phyloP scores from a whole-genome alignment of 2,113 vertebrate genomes.

The Corythornis madagascariensis region DNA sequence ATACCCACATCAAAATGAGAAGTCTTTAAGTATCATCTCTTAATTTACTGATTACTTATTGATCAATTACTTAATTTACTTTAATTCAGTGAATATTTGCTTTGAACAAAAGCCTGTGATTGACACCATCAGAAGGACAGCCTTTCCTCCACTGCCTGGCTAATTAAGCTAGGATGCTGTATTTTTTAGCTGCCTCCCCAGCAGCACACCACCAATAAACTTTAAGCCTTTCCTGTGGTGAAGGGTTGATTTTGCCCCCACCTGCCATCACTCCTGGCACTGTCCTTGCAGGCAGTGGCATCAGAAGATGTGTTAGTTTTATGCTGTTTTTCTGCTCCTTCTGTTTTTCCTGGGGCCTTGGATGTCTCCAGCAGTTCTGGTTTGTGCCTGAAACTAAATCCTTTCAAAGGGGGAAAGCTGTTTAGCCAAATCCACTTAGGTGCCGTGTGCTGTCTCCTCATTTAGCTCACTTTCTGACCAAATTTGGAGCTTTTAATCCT shows the following conservation, averaged over 20 bases:
- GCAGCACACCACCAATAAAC: not conserved
- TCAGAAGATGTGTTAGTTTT: not conserved
- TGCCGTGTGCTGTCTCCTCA: not conserved
- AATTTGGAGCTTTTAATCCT: conserved; percentile 21
- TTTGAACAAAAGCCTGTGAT: not conserved
- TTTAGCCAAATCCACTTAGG: conserved; percentile 31
- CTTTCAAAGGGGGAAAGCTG: conserved; percentile 14
- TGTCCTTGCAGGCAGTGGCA: not conserved
- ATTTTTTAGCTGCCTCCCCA: not conserved
- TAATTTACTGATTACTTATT: not conserved
- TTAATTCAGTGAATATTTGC: not conserved
- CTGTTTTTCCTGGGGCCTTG: not conserved
- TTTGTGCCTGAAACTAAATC: conserved; percentile 21
- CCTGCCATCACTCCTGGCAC: not conserved
- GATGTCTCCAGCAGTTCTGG: not conserved
- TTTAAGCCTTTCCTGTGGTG: not conserved
- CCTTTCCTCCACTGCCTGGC: not conserved
- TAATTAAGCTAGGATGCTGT: not conserved
- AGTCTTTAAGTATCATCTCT: not conserved
- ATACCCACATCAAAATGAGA: not conserved
- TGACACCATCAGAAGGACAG: not conserved
- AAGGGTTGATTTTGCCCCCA: not conserved
- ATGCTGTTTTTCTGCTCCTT: not conserved
- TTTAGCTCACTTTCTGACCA: conserved; percentile 11
- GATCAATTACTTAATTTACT: not conserved